Evolutionary conservation across 2,797 vertebrate species (phyloP).

Genomic region (Sebastes taczanowskii): DNA sequence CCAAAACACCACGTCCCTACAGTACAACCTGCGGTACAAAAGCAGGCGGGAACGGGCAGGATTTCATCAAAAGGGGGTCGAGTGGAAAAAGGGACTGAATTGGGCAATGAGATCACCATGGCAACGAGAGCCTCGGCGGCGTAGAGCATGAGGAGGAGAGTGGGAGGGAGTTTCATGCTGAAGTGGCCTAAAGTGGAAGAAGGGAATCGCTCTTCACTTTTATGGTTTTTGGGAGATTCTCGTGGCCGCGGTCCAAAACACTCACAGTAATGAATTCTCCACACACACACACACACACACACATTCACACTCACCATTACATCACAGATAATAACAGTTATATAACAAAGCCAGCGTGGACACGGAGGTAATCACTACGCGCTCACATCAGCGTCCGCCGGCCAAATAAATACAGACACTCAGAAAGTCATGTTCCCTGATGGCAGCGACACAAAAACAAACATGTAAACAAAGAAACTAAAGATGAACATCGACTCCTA

Average conservation of each 20-base stretch:
- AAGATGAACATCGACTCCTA: slow-evolving; percentile 18
- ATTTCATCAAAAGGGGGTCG: slow-evolving; percentile 52
- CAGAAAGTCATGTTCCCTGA: slow-evolving; percentile 42
- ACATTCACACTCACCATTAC: slow-evolving; percentile 28
- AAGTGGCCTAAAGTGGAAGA: slow-evolving; percentile 57
- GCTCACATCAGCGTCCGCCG: slow-evolving; percentile 37
- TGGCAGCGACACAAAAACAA: slow-evolving; percentile 22
- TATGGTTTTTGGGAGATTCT: slow-evolving; percentile 49
- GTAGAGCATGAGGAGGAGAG: slow-evolving; percentile 37
- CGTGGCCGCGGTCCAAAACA: slow-evolving; percentile 37
- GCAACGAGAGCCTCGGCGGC: slow-evolving; percentile 67
- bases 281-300: slow-evolving; percentile 14
- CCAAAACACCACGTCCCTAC: background rate
- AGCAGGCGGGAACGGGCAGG: slow-evolving; percentile 17
- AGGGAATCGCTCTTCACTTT: slow-evolving; percentile 51
- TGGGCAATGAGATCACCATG: slow-evolving; percentile 70
- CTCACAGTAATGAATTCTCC: slow-evolving; percentile 50
- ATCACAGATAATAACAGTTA: slow-evolving; percentile 63
- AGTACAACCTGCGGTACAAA: slow-evolving; percentile 11
- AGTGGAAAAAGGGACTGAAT: slow-evolving; percentile 54
- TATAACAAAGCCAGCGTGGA: slow-evolving; percentile 38
- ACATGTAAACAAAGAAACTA: slow-evolving; percentile 50
- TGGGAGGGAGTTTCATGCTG: slow-evolving; percentile 51
- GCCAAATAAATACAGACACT: slow-evolving; percentile 65
- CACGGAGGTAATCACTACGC: slow-evolving; percentile 29